Base-by-base conservation (phyloP, 2,888 invertebrate species). In the Rhabditoides inermis region DNA sequence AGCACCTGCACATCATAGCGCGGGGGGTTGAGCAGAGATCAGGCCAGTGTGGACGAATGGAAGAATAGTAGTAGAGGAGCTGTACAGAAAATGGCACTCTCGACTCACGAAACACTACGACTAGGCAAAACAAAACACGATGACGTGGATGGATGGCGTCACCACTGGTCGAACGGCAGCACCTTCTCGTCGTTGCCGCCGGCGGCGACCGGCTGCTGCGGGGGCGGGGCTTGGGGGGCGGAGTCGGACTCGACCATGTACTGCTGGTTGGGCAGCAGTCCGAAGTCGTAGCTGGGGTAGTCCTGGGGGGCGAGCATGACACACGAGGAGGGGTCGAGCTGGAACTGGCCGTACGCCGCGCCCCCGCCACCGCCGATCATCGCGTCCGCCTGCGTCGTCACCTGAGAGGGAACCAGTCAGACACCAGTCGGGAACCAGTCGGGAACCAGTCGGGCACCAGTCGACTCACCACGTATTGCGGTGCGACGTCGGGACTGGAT, bases 251-350 rank as follows among this genome's bases (percentile, higher is more conserved):
- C 36, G 12, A 36, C 46, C 61, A 62, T 54, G 25, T 53, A 56
- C 23, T 65, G 60, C 20, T 52, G 56, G 18, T 51, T 48, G 25
- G 55, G 54, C 37, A 63, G 48, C 56, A 58, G 54, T 22, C 55
- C 44, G 46, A 62, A 67, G 49, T 69, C 69, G 46, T 63, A 69
- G 48, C 58, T 65, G 10, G 66, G 56, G 53, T 67, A 69, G 4
- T 67, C 68, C 35, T 60, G 60, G 20, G 59, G 35, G 18, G 58
- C 48, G 27, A 66, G 55, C 10, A 66, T 41, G 5, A 63, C 58
- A 28, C 64, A 65, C 22, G 54, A 58, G 47, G n/a, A n/a, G n/a
- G n/a, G n/a, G n/a, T n/a, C n/a, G 4, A 36, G 37, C 6, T 27
- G 25, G 20, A 48, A 48, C 1, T 52, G 50, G 32, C 53, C 53